Percentiles rank a stretch among this genome's conserved stretches.
These are phyloP conservation scores for Musca domestica DNA, from an alignment of 1,140 invertebrate genomes.

Conservation along the genomic window DNA sequence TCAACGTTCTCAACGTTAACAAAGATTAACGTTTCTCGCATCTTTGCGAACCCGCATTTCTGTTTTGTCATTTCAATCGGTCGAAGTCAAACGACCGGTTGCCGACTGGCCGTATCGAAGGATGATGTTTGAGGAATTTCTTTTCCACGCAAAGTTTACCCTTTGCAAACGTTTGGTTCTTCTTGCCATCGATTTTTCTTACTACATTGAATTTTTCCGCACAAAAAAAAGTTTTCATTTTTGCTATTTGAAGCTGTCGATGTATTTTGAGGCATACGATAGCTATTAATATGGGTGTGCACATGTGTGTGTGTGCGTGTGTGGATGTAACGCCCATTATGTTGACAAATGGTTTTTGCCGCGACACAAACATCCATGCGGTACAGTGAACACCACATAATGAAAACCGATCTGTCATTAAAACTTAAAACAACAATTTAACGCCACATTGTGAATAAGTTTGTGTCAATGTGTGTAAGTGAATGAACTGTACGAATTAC, in stretches of 20 bases:
- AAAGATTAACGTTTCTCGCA: constrained; percentile 3
- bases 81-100: too few relatives aligned
- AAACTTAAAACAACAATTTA: constrained; percentile 26
- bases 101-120: too few relatives aligned
- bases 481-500: too few relatives aligned
- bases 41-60: background rate
- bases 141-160: background rate
- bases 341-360: constrained; percentile 26
- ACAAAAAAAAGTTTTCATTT: too few relatives aligned
- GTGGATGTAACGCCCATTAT: constrained; percentile 22
- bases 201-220: background rate
- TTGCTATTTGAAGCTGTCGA: too few relatives aligned
- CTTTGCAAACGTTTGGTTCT: background rate
- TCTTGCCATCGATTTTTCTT: background rate
- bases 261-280: background rate
- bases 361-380: background rate
- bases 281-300: background rate
- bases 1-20: constrained; percentile 1
- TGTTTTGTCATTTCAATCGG: background rate
- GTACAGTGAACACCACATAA: constrained; percentile 7
- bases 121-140: too few relatives aligned
- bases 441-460: constrained; percentile 13
- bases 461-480: too few relatives aligned
- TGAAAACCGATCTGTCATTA: constrained; percentile 29
- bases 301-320: background rate